Evolutionary conservation across 2,797 vertebrate genomes (phyloP).

Genomic region (Phataginus tetradactyla): DNA sequence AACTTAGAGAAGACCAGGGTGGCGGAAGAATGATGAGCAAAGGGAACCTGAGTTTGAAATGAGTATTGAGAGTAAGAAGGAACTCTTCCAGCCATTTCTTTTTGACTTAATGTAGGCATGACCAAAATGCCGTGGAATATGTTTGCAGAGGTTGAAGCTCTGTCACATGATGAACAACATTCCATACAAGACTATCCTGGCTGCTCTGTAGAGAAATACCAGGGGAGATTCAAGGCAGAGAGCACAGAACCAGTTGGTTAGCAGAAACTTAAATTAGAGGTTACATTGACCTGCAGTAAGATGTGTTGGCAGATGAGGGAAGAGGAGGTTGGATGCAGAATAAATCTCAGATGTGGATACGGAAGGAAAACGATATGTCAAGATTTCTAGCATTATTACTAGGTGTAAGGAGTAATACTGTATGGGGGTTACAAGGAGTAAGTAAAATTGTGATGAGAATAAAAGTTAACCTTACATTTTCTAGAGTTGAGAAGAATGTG

Average conservation of each 20-base stretch:
- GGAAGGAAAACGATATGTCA: neutral
- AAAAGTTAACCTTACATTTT: neutral
- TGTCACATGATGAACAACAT: neutral
- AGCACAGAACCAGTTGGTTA: fast-evolving
- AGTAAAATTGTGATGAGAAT: neutral
- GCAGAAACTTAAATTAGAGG: neutral
- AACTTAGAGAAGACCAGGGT: neutral
- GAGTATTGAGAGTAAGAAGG: neutral
- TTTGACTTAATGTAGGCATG: neutral
- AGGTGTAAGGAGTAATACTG: neutral
- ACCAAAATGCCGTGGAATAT: neutral
- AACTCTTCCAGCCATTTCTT: neutral
- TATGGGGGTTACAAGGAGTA: neutral
- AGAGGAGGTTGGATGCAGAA: neutral
- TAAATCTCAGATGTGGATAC: neutral
- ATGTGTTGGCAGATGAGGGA: neutral
- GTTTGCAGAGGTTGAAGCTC: neutral
- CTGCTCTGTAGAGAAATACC: neutral
- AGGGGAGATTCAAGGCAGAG: fast-evolving
- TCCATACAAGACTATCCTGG: neutral
- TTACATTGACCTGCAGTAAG: too few species aligned
- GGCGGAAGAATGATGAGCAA: neutral
- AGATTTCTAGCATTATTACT: neutral
- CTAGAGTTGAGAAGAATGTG: neutral
- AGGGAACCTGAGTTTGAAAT: neutral